A percentile compares a stretch with the other conserved stretches of the same genome.
Evolutionary conservation across 64 coral and sea anemone genomes (phyloP).

Genomic region (Pocillopora verrucosa): DNA sequence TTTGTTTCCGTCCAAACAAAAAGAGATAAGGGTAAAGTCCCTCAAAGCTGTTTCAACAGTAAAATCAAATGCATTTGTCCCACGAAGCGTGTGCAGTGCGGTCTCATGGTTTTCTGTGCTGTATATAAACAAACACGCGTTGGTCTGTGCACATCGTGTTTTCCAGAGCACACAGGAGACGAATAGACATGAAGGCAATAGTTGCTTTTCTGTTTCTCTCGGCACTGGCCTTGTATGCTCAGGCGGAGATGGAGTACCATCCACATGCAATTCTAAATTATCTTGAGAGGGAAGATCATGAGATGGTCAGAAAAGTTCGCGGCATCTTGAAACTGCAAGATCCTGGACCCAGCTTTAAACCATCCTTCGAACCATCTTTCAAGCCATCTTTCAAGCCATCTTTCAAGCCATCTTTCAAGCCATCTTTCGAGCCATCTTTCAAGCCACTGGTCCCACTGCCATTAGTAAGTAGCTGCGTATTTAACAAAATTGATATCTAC

Average conservation of each 20-base stretch:
- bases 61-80: background rate
- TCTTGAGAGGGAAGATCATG: conserved; percentile 21
- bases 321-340: background rate
- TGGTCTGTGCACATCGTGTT: background rate
- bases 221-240: background rate
- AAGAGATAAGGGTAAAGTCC: background rate
- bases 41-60: conserved; percentile 6
- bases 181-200: background rate
- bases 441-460: no score
- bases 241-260: conserved; percentile 13
- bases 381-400: background rate
- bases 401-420: background rate
- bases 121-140: conserved; percentile 7
- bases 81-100: background rate
- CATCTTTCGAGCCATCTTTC: background rate
- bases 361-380: background rate
- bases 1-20: background rate
- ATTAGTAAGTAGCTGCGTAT: no score
- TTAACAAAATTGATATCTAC: no score
- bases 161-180: background rate
- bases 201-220: conserved; percentile 22
- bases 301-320: conserved; percentile 28
- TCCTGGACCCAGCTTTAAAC: background rate
- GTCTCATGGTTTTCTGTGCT: no score
- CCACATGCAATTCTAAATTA: conserved; percentile 20